Conservation (phyloP, 35 echinoderm and acorn worm species). For the Chiridota heheva region DNA sequence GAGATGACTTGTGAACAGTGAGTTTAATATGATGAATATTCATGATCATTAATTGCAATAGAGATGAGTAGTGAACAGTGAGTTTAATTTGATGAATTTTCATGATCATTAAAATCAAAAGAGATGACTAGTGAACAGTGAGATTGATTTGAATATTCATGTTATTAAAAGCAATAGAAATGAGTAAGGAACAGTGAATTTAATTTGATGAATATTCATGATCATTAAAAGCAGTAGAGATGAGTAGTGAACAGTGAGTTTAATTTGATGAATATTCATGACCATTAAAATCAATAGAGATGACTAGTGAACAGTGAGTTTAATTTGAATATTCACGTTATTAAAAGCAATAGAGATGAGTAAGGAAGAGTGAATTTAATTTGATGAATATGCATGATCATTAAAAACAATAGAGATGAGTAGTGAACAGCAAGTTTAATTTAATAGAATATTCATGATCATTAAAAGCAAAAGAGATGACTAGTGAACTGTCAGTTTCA, state of each 20-base stretch:
- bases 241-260: not conserved
- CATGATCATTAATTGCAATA: not conserved
- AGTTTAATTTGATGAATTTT: not conserved
- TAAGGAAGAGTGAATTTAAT: not conserved
- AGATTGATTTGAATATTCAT: not conserved
- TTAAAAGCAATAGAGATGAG: too few species aligned
- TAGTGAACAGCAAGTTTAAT: too few species aligned
- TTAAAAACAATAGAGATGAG: too few species aligned
- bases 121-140: too few species aligned
- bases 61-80: slow-evolving; percentile 66
- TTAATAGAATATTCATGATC: too few species aligned
- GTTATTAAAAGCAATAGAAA: not conserved
- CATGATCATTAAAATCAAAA: not conserved
- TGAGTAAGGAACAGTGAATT: too few species aligned
- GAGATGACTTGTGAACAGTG: slow-evolving; percentile 65
- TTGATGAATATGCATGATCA: not conserved
- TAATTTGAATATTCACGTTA: not conserved
- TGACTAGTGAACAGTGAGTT: not conserved
- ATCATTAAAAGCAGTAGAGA: too few species aligned
- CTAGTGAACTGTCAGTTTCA: too few species aligned
- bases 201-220: too few species aligned
- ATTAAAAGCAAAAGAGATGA: too few species aligned
- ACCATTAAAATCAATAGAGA: not conserved
- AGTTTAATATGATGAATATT: not conserved
- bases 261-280: not conserved